Evolutionary conservation across 2,888 invertebrate species (phyloP), one percentile per base, ranked within the genome.

Genomic region (Coelinius sp.): DNA sequence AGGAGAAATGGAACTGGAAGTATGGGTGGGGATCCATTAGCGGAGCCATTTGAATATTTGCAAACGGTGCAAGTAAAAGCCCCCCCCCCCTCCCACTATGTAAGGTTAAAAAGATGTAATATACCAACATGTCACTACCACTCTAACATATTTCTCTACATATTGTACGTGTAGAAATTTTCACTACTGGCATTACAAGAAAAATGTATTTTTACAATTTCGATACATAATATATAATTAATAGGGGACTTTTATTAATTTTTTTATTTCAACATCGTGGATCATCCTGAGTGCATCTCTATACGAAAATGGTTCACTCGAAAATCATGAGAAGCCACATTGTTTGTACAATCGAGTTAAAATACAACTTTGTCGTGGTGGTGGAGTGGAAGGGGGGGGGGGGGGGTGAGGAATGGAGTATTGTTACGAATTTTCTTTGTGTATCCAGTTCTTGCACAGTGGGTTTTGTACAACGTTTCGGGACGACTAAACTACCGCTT

Each of bases 41-140:
- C 79, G 79, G 76, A 80, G 81, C 85, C 84, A 86, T 86, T 86
- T 86, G 86, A 86, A 86, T 86, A 85, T 85, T 86, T 86, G 86
- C 85, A 85, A 86, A 86, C 83, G 81, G 82, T 79, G 82, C 83
- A 78, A 79, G 71, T 77, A 63, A 63, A 63, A 63, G 75, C 79
- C 77, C n/a, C n/a, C n/a, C n/a, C n/a, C n/a, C n/a, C n/a, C n/a
- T n/a, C n/a, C 46, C 44, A 52, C 77, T 71, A 78, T 75, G 77
- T 41, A 78, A 81, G 83, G 82, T 84, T 83, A 85, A 85, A 85
- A 85, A 86, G 83, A 84, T 82, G 83, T 84, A 84, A 85, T 84
- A 83, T 84, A 86, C 82, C 82, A 83, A 79, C 81, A 77, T 82
- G 84, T 84, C 83, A 82, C 80, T 82, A 81, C 81, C 83, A 83